Evolutionary conservation across 2,888 invertebrate genomes (phyloP).

Genomic region (Xestobium rufovillosum): DNA sequence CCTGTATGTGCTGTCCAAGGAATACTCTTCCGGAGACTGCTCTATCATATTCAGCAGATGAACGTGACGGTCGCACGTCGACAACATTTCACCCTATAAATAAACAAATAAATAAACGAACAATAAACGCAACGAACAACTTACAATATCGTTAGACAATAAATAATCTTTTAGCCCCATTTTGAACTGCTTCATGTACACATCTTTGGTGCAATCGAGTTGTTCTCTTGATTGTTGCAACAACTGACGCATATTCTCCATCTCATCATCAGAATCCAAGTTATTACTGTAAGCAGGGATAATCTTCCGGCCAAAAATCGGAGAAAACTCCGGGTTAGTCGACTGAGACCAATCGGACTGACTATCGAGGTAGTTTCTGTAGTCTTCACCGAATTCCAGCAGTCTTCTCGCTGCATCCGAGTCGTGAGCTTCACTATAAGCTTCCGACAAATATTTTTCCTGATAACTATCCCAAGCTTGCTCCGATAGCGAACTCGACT

Average conservation of each 20-base stretch:
- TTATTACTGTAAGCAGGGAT: constrained; percentile 20
- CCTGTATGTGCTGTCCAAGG: constrained; percentile 34
- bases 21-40: constrained; percentile 36
- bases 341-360: constrained; percentile 83
- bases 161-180: constrained; percentile 34
- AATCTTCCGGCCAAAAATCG: constrained; percentile 38
- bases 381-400: constrained; percentile 84
- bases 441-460: constrained; percentile 88
- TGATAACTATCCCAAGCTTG: constrained; percentile 93
- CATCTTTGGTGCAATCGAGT: constrained; percentile 34
- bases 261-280: constrained; percentile 38
- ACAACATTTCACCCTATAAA: constrained; percentile 73
- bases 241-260: constrained; percentile 37
- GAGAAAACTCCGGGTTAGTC: constrained; percentile 49
- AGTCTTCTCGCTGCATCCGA: constrained; percentile 76
- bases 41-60: constrained; percentile 56
- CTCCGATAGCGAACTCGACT: constrained; percentile 79
- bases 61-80: constrained; percentile 81
- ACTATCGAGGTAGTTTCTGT: constrained; percentile 80
- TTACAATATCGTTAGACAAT: constrained; percentile 39
- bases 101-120: constrained; percentile 19
- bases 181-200: constrained; percentile 37
- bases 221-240: constrained; percentile 38
- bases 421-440: constrained; percentile 81
- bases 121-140: constrained; percentile 21